phyloP scores from a whole-genome alignment of 2,113 vertebrate species.

The Pangasianodon gigas region DNA sequence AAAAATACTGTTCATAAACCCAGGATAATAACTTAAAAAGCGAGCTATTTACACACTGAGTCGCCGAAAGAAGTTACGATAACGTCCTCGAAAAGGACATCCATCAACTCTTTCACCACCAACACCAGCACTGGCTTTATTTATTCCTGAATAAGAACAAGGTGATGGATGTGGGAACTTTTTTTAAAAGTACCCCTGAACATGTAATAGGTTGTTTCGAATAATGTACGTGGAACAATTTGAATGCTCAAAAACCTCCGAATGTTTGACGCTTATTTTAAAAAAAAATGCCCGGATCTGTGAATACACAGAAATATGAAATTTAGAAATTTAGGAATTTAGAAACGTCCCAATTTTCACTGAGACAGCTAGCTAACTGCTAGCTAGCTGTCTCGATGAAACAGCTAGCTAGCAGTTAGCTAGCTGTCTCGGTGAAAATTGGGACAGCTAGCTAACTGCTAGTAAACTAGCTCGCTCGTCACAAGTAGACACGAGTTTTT shows the following conservation, averaged over 20 bases:
- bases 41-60: slow-evolving; percentile 1
- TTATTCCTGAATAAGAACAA: background rate
- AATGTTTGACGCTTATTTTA: too few relatives aligned
- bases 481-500: too few relatives aligned
- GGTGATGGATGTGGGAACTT: background rate
- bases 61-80: background rate
- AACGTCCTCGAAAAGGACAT: background rate
- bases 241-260: background rate
- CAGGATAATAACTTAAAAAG: background rate
- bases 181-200: background rate
- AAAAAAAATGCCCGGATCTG: background rate
- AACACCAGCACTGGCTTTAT: background rate
- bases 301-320: background rate
- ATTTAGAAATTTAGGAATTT: background rate
- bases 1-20: slow-evolving; percentile 12
- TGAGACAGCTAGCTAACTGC: too few relatives aligned
- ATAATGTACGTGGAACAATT: background rate
- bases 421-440: too few relatives aligned
- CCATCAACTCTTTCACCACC: background rate
- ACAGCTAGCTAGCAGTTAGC: too few relatives aligned
- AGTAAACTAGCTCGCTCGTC: too few relatives aligned
- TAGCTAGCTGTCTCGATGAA: too few relatives aligned
- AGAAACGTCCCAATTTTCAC: background rate
- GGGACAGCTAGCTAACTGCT: too few relatives aligned
- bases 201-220: too few relatives aligned